Conservation (phyloP, 2,797 vertebrate species). For the Distichodus sexfasciatus region DNA sequence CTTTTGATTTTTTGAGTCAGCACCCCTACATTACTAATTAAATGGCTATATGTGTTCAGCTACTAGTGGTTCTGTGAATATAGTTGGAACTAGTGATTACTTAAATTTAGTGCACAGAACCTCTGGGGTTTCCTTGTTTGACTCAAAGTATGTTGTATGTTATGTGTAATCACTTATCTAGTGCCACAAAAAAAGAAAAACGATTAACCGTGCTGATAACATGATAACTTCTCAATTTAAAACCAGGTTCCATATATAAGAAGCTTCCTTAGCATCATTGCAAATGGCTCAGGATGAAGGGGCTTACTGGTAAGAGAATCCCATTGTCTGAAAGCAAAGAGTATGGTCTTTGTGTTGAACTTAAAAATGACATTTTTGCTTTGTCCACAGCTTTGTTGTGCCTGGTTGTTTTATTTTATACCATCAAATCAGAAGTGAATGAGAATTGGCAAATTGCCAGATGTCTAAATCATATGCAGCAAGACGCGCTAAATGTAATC, state of each 20-base stretch:
- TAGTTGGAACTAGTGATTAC: background rate
- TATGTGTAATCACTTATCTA: constrained; percentile 21
- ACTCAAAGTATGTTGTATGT: constrained; percentile 29
- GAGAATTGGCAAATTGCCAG: rapidly evolving
- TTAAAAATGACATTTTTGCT: background rate
- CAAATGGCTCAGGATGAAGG: constrained; percentile 23
- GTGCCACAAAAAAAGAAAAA: background rate
- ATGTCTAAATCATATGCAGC: constrained; percentile 18
- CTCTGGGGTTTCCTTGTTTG: constrained; percentile 29
- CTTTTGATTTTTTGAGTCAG: constrained; percentile 1
- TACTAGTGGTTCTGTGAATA: background rate
- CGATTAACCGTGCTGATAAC: constrained; percentile 6
- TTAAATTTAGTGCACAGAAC: background rate
- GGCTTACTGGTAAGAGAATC: constrained; percentile 37
- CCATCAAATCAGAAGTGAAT: background rate
- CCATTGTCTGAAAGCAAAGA: background rate
- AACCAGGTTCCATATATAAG: constrained; percentile 35
- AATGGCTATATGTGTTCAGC: background rate
- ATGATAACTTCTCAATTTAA: constrained; percentile 1
- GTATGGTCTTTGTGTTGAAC: background rate
- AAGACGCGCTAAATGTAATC: rapidly evolving
- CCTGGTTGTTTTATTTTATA: constrained; percentile 22
- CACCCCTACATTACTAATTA: background rate
- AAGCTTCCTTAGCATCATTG: background rate
- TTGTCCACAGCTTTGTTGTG: constrained; percentile 41